Percentiles rank a stretch among this genome's conserved stretches.
These are phyloP conservation scores for Magallana ariakensis DNA, from an alignment of 1,140 invertebrate species.

Conservation along the genomic window DNA sequence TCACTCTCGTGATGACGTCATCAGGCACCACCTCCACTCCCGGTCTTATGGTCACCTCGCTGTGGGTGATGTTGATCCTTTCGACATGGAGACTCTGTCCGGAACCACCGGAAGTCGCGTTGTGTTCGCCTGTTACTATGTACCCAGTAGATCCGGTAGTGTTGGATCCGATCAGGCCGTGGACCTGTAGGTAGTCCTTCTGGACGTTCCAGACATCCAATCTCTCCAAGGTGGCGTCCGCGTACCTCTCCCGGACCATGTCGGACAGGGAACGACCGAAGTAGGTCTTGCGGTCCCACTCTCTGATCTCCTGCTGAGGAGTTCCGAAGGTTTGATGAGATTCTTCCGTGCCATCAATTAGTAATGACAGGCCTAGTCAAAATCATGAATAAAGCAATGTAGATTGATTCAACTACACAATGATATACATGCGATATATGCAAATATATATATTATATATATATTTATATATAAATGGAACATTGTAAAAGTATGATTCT, in stretches of 20 bases:
- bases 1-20: neutral
- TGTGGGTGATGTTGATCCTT: neutral
- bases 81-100: neutral
- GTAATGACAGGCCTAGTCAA: conserved; percentile 70
- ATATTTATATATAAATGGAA: too few relatives aligned
- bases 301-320: conserved; percentile 60
- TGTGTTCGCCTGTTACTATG: neutral
- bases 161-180: conserved; percentile 40
- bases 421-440: neutral
- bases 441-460: neutral
- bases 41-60: neutral
- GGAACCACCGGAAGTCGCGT: neutral
- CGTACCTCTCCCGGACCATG: conserved; percentile 67
- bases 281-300: conserved; percentile 64
- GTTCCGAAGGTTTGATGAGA: conserved; percentile 66
- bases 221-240: conserved; percentile 71
- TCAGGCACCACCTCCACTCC: conserved; percentile 2
- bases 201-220: conserved; percentile 74
- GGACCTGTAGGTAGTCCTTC: conserved; percentile 62
- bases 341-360: conserved; percentile 69
- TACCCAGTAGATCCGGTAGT: neutral
- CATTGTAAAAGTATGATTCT: neutral
- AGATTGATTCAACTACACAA: neutral
- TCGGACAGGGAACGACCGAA: conserved; percentile 69
- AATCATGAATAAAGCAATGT: neutral